phyloP scores from a whole-genome alignment of 2,113 vertebrate species.

The Dasyornis broadbenti region DNA sequence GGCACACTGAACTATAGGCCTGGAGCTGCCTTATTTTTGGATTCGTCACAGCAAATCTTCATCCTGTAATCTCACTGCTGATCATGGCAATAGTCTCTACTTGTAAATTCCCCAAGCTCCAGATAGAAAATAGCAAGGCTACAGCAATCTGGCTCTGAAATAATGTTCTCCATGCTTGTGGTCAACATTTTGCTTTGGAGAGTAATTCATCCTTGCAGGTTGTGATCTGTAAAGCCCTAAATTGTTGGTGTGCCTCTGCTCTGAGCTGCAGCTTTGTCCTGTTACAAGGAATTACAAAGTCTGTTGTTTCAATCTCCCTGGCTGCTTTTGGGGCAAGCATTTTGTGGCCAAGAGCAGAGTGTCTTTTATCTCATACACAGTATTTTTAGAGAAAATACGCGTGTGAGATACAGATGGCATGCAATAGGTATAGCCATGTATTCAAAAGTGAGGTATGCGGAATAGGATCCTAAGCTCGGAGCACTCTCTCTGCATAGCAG shows the following conservation, averaged over 20 bases:
- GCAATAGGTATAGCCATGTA: not conserved
- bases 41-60: not conserved
- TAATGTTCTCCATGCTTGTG: not conserved
- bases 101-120: not conserved
- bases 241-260: not conserved
- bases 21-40: not conserved
- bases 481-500: not conserved
- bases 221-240: not conserved
- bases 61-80: not conserved
- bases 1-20: not conserved
- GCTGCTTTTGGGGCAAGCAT: not conserved
- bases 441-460: not conserved
- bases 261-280: not conserved
- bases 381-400: not conserved
- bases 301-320: not conserved
- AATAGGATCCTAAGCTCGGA: not conserved
- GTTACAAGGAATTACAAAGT: not conserved
- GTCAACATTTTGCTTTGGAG: not conserved
- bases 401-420: not conserved
- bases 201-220: not conserved
- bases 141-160: not conserved
- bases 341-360: not conserved
- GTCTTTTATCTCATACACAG: not conserved
- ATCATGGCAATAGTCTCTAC: not conserved
- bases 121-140: not conserved